phyloP scores from a whole-genome alignment of 2,113 vertebrate genomes.

The Coracopsis vasa region DNA sequence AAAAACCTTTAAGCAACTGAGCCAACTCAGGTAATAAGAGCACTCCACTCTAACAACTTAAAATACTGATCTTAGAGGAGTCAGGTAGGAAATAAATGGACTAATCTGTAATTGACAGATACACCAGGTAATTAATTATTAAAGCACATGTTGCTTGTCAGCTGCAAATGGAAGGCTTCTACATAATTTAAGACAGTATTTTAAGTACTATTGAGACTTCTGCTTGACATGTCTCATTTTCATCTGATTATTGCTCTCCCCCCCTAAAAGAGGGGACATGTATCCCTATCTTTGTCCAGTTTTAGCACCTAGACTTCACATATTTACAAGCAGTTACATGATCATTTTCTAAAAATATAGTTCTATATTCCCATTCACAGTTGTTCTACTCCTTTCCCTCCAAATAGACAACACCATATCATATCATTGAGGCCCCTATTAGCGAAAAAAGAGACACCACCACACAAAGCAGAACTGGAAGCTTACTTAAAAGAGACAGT shows the following conservation, averaged over 20 bases:
- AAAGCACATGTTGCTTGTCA: constrained; percentile 2
- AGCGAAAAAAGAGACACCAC: neutral
- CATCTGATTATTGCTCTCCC: neutral
- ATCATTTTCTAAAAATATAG: neutral
- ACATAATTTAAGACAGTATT: constrained; percentile 24
- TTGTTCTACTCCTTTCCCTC: neutral
- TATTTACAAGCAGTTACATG: neutral
- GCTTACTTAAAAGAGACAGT: neutral
- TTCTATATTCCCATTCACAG: neutral
- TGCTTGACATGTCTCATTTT: neutral
- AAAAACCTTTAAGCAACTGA: neutral
- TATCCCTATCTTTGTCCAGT: neutral
- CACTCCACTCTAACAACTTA: neutral
- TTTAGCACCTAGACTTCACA: neutral
- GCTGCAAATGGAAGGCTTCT: constrained; percentile 32
- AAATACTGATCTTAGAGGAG: neutral
- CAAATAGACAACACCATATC: neutral
- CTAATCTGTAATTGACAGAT: neutral
- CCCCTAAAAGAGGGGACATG: neutral
- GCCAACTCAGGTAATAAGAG: neutral
- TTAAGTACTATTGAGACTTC: neutral
- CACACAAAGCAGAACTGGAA: neutral
- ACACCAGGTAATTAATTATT: constrained; percentile 54
- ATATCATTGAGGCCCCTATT: neutral
- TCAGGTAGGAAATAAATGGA: neutral